A percentile compares a stretch with the other conserved stretches of the same genome.
Conservation (phyloP, 2,797 vertebrate genomes). For the Carapus acus region DNA sequence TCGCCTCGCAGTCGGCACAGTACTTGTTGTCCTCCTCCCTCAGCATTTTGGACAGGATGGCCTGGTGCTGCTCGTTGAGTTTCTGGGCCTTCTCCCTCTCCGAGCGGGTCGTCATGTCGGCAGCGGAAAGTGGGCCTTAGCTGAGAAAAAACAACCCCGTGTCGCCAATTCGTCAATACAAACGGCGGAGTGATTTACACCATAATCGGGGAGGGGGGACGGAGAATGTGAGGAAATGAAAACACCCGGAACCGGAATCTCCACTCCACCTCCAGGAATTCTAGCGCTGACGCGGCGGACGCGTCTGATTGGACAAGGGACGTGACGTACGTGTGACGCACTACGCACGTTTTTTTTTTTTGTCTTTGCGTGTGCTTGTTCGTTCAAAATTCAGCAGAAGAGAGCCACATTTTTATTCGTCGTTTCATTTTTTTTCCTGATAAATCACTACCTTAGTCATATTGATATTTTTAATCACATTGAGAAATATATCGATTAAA, state of each 20-base stretch:
- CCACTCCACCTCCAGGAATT: conserved; percentile 61
- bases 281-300: conserved; percentile 48
- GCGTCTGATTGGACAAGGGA: conserved; percentile 45
- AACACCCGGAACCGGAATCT: conserved; percentile 74
- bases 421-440: too few species aligned
- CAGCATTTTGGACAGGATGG: conserved; percentile 94
- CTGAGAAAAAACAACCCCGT: conserved; percentile 15
- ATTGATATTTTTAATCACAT: too few species aligned
- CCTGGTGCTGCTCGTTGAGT: conserved; percentile 98
- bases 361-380: too few species aligned
- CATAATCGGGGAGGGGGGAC: conserved; percentile 60
- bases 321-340: conserved; percentile 35
- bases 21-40: conserved; percentile 99
- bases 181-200: conserved; percentile 51
- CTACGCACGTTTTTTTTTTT: too few species aligned
- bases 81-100: conserved; percentile 96
- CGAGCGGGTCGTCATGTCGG: conserved; percentile 88
- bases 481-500: too few species aligned
- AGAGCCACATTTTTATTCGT: too few species aligned
- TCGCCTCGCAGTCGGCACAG: conserved; percentile 98
- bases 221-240: conserved; percentile 50
- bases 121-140: conserved; percentile 21
- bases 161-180: conserved; percentile 40
- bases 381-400: too few species aligned
- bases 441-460: too few species aligned